Base-by-base conservation (phyloP, 2,888 invertebrate species). In the Zygogramma bicolorata region DNA sequence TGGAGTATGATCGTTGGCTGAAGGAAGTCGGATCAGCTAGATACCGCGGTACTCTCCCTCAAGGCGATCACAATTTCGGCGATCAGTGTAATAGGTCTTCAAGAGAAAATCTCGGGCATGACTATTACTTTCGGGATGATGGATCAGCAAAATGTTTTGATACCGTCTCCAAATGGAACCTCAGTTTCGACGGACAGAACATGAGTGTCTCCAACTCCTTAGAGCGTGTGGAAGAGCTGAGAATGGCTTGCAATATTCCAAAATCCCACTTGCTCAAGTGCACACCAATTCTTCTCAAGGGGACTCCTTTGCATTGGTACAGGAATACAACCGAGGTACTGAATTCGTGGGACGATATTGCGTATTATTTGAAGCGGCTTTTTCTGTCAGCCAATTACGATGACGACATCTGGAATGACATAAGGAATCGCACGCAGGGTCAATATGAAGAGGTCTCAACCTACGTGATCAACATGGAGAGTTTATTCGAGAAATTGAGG, bases 281-380 rank as follows among this genome's bases (percentile, higher is more conserved):
- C 10, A 74, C 77, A 0, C 62, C 71, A 0, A 78, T 79, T n/a
- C 40, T 81, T 0, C 76, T 80, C 49, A 38, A 42, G 1, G 77
- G 75, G 5, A 59, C 68, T 7, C 79, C 77, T 1, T 53, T 75
- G 7, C 65, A 75, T 8, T 80, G 80, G 79, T 79, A 68, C 31
- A n/a, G 78, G 1, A 68, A 78, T 10, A 67, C 38, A 5, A 40
- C 53, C 22, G n/a, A 67, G 27, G 8, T n/a, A 1, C 13, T 61
- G 22, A 20, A 18, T 20, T 57, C 40, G 22, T 77, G 76, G 75
- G 57, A 61, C 15, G 67, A 75, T 3, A 13, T 76, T 6, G 57
- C 38, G 5, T 6, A 31, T 1, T 20, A 31, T 15, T 38, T 75
- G n/a, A 57, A 62, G 5, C 20, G 13, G 7, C 63, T 71, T 4